phyloP scores from a whole-genome alignment of 2,797 vertebrate species.

The Austrolebias charrua region DNA sequence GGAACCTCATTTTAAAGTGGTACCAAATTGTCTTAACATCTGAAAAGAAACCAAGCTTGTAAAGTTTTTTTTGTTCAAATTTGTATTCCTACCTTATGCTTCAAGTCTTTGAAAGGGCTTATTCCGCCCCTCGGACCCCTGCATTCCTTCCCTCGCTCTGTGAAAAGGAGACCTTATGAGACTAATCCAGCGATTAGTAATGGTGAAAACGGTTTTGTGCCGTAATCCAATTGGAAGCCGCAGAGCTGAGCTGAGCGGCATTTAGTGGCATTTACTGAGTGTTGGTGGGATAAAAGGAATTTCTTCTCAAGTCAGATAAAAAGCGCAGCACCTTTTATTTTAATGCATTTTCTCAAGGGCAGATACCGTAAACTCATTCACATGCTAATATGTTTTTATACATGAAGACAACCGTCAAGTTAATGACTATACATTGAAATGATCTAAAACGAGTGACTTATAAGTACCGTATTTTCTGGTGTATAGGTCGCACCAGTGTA shows the following conservation, averaged over 20 bases:
- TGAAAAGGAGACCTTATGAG: constrained; percentile 59
- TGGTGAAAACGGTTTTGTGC: constrained; percentile 49
- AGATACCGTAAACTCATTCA: constrained; percentile 24
- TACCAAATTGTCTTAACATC: too few species aligned
- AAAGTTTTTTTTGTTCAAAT: constrained; percentile 1
- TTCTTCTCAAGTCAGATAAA: constrained; percentile 25
- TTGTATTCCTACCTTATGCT: background rate
- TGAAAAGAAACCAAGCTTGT: background rate
- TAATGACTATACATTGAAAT: background rate
- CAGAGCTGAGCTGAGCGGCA: constrained; percentile 21
- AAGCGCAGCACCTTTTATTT: constrained; percentile 9
- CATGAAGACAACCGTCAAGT: background rate
- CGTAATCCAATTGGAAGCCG: constrained; percentile 55
- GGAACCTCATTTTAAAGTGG: too few species aligned
- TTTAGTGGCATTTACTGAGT: constrained; percentile 33
- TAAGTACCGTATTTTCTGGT: too few species aligned
- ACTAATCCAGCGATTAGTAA: constrained; percentile 69
- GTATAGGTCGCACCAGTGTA: too few species aligned
- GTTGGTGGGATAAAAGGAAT: constrained; percentile 26
- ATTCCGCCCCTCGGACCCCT: constrained; percentile 3
- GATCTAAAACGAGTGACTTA: background rate
- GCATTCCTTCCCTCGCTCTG: constrained; percentile 47
- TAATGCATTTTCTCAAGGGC: constrained; percentile 8
- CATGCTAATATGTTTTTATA: background rate
- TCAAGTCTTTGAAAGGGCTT: constrained; percentile 4